Evolutionary conservation across 2,797 vertebrate genomes (phyloP), one percentile per base, ranked within the genome.

Genomic region (Miichthys miiuy): DNA sequence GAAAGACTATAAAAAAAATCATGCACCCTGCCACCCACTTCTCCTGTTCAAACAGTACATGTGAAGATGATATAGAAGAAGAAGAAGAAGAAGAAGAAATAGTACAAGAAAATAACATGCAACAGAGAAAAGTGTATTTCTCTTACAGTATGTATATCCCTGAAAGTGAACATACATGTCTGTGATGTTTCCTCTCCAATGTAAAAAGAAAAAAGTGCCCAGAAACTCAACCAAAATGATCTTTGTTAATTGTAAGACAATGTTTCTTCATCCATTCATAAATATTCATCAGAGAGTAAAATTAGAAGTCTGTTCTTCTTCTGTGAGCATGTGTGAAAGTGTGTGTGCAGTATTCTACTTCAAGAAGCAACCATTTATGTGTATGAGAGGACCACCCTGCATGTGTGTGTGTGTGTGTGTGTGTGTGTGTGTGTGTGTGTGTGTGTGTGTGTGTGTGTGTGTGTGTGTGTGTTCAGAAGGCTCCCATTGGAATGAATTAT

Each of bases 401-500:
- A 27, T 77, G 77, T 80, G 78, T 75, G 38, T 81, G 60, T 80
- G 74, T 46, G 66, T 68, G 65, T 70, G 79, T 77, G 76, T 81
- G 38, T 81, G 60, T 83, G 70, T 51, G 69, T 68, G 65, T 68
- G 77, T 77, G 76, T 81, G 76, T 81, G 30, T 30, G 77, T 80
- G 78, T 75, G 60, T 38, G 75, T 52, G 68, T 62, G 66, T 68
- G 55, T 54, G 64, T 4, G 13, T 65, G 65, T 44, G 41, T 81
- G 61, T 83, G 74, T 51, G 69, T 68, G 65, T 70, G 79, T 77
- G 76, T 81, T 89, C 72, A 75, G 83, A 89, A 87, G 80, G 75
- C 91, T 93, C 77, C 85, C 84, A 75, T 80, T 87, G 85, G 85
- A 89, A 90, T 94, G 84, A 94, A 94, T 94, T 92, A 94, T 94